phyloP scores from a whole-genome alignment of 1,140 invertebrate genomes.

The Eciton burchellii region DNA sequence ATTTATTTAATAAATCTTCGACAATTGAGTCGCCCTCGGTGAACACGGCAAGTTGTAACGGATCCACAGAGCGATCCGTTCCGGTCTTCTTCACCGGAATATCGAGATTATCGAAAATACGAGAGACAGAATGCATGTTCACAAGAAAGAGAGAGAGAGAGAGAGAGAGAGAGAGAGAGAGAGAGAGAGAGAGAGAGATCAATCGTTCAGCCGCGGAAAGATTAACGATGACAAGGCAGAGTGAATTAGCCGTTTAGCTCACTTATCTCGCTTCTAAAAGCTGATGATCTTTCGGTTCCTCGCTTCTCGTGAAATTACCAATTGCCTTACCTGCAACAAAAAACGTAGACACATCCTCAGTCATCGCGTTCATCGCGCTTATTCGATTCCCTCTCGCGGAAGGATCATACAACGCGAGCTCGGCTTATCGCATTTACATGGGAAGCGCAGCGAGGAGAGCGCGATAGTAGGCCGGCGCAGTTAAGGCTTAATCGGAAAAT shows the following conservation, averaged over 20 bases:
- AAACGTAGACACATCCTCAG: not conserved
- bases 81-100: slow-evolving; percentile 7
- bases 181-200: not conserved
- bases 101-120: not conserved
- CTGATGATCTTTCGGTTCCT: not conserved
- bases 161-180: not conserved
- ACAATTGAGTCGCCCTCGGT: slow-evolving; percentile 9
- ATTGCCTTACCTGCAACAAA: slow-evolving; percentile 51
- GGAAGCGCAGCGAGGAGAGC: not conserved
- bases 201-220: not conserved
- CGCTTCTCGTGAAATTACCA: not conserved
- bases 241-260: not conserved
- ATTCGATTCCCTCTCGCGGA: not conserved
- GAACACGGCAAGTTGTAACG: slow-evolving; percentile 15
- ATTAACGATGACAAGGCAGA: not conserved
- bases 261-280: slow-evolving; percentile 40
- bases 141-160: not conserved
- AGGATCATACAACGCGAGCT: slow-evolving; percentile 12
- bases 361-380: slow-evolving; percentile 4
- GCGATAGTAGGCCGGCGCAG: slow-evolving; percentile 34
- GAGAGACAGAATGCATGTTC: not conserved
- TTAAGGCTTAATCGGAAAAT: slow-evolving; percentile 58
- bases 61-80: slow-evolving; percentile 27
- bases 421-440: slow-evolving; percentile 31
- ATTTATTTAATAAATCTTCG: slow-evolving; percentile 54